phyloP scores from a whole-genome alignment of 2,797 vertebrate genomes.

The Alouatta caraya region DNA sequence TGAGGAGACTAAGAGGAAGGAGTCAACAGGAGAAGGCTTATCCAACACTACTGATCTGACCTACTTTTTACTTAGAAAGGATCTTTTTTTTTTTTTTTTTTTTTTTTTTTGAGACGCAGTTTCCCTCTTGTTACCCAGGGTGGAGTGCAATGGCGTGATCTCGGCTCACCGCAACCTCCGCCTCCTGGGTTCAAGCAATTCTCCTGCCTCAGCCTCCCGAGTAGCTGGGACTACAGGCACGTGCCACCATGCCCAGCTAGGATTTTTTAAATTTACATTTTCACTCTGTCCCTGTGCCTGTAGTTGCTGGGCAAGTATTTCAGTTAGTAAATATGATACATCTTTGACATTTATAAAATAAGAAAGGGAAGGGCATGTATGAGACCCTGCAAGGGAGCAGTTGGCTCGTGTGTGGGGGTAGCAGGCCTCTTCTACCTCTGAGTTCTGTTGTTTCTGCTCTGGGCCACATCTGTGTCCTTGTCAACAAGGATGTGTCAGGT shows the following conservation, averaged over 20 bases:
- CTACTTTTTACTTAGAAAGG: constrained; percentile 24
- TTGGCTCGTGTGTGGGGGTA: no score
- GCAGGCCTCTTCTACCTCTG: neutral
- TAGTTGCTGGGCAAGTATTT: neutral
- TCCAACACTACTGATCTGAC: neutral
- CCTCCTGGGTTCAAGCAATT: no score
- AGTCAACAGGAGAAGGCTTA: neutral
- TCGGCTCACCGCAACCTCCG: no score
- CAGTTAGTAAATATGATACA: constrained; percentile 3
- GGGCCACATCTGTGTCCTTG: neutral
- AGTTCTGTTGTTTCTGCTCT: neutral
- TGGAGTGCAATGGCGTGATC: no score
- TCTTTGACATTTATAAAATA: constrained; percentile 14
- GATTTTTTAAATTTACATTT: neutral
- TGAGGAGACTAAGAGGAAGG: neutral
- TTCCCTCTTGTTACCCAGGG: no score
- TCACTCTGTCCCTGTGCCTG: neutral
- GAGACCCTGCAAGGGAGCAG: neutral
- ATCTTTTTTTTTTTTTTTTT: neutral
- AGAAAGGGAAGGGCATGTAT: neutral
- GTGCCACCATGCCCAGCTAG: neutral
- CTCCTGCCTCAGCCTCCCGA: neutral
- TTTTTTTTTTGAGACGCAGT: no score
- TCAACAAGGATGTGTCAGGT: neutral
- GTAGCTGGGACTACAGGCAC: neutral